A percentile compares a stretch with the other conserved stretches of the same genome.
Evolutionary conservation across 2,888 invertebrate species (phyloP).

Genomic region (Osmoderma eremita): DNA sequence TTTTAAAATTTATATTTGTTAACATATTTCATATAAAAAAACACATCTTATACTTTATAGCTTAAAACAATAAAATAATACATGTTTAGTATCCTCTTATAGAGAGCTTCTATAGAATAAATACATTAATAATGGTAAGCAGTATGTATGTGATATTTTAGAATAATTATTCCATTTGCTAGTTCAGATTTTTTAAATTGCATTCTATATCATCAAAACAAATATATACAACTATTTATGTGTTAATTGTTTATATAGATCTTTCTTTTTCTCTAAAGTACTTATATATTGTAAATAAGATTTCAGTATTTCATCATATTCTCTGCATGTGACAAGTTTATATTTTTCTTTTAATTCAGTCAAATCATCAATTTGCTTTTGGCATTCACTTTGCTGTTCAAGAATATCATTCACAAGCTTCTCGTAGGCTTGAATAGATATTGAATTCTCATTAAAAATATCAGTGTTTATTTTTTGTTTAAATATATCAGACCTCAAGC

Average conservation of each 20-base stretch:
- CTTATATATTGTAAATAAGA: slow-evolving; percentile 61
- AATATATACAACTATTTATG: neutral
- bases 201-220: too few species aligned
- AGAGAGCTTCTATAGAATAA: too few species aligned
- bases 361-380: slow-evolving; percentile 59
- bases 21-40: too few species aligned
- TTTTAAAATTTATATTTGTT: too few species aligned
- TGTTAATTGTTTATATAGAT: slow-evolving; percentile 51
- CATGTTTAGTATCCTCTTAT: too few species aligned
- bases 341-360: slow-evolving; percentile 60
- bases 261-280: slow-evolving; percentile 61
- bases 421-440: slow-evolving; percentile 61
- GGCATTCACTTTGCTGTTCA: slow-evolving; percentile 58
- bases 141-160: too few species aligned
- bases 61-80: too few species aligned
- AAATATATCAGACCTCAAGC: slow-evolving; percentile 57
- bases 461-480: slow-evolving; percentile 53
- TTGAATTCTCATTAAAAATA: slow-evolving; percentile 63
- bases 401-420: slow-evolving; percentile 60
- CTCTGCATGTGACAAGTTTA: slow-evolving; percentile 59
- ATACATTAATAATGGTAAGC: too few species aligned
- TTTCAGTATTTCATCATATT: slow-evolving; percentile 63
- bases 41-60: too few species aligned
- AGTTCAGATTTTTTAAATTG: too few species aligned
- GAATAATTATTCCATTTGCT: too few species aligned